A percentile compares a stretch with the other conserved stretches of the same genome.
Conservation (phyloP, 2,797 vertebrate species). For the Galaxias olidus region DNA sequence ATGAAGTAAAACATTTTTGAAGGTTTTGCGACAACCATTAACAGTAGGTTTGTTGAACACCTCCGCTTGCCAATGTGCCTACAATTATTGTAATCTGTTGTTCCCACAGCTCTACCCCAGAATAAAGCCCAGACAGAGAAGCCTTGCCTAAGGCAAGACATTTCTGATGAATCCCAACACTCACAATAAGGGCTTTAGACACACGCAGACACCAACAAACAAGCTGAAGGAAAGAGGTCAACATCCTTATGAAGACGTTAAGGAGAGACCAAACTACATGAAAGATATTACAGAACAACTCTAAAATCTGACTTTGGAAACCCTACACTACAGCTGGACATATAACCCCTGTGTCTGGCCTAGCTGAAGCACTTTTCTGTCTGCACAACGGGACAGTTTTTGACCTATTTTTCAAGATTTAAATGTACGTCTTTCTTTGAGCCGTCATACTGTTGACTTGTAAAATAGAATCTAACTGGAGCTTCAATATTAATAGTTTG, state of each 20-base stretch:
- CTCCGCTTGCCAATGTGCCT: slow-evolving; percentile 16
- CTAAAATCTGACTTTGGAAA: too few species aligned
- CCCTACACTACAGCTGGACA: slow-evolving; percentile 10
- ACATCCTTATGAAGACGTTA: slow-evolving; percentile 49
- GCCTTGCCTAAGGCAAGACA: slow-evolving; percentile 78
- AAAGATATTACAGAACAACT: slow-evolving; percentile 59
- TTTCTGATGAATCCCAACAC: slow-evolving; percentile 4
- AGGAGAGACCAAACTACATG: slow-evolving; percentile 61
- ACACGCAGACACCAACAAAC: too few species aligned
- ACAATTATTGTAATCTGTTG: slow-evolving; percentile 25
- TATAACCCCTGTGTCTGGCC: slow-evolving; percentile 35
- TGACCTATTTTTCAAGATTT: slow-evolving; percentile 47
- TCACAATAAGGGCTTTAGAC: slow-evolving; percentile 48
- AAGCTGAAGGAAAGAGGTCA: slow-evolving; percentile 38
- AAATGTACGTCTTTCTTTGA: slow-evolving; percentile 28
- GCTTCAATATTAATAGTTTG: slow-evolving; percentile 36
- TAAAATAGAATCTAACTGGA: slow-evolving; percentile 33
- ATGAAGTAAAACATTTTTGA: neutral
- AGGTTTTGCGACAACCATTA: neutral
- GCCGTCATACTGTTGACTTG: slow-evolving; percentile 25
- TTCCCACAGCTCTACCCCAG: slow-evolving; percentile 86
- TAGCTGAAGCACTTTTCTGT: slow-evolving; percentile 41
- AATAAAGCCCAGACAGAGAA: slow-evolving; percentile 93
- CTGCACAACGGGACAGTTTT: slow-evolving; percentile 38
- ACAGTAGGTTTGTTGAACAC: neutral